A percentile compares a stretch with the other conserved stretches of the same genome.
Evolutionary conservation across 2,113 vertebrate species (phyloP).

Genomic region (Lota lota): DNA sequence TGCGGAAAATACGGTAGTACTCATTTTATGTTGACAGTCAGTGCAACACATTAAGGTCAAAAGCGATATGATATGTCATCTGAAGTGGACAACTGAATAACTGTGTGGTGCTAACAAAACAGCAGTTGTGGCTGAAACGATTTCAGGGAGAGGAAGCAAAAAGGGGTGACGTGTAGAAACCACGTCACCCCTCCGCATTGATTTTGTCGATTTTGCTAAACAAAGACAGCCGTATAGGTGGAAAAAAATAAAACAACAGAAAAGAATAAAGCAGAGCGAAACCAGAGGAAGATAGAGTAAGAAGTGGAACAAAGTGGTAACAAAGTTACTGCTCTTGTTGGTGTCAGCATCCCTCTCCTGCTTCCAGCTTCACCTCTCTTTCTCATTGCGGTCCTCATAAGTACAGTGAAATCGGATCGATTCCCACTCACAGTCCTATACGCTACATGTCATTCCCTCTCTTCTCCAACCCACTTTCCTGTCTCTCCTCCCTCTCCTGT

Average conservation of each 20-base stretch:
- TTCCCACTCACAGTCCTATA: too few species aligned
- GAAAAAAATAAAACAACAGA: background rate
- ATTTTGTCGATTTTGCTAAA: slow-evolving; percentile 33
- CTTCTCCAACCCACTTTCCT: background rate
- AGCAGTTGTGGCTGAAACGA: slow-evolving; percentile 19
- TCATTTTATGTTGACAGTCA: too few species aligned
- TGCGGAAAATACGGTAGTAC: too few species aligned
- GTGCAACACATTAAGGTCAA: too few species aligned
- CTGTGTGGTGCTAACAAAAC: too few species aligned
- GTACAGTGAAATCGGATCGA: too few species aligned
- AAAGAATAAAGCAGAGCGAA: background rate
- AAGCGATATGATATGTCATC: too few species aligned
- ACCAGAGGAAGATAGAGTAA: slow-evolving; percentile 12
- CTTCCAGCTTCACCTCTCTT: background rate
- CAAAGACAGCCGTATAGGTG: slow-evolving; percentile 25
- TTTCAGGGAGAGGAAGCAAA: slow-evolving; percentile 29
- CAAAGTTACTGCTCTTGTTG: slow-evolving; percentile 28
- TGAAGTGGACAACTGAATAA: too few species aligned
- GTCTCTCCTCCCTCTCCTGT: slow-evolving; percentile 7
- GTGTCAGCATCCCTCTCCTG: slow-evolving; percentile 20
- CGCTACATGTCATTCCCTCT: too few species aligned
- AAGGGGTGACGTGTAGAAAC: slow-evolving; percentile 27
- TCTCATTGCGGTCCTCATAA: background rate
- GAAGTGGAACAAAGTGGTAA: slow-evolving; percentile 31
- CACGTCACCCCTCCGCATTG: slow-evolving; percentile 5